Conservation (phyloP, 2,797 vertebrate species). For the Galaxias olidus region DNA sequence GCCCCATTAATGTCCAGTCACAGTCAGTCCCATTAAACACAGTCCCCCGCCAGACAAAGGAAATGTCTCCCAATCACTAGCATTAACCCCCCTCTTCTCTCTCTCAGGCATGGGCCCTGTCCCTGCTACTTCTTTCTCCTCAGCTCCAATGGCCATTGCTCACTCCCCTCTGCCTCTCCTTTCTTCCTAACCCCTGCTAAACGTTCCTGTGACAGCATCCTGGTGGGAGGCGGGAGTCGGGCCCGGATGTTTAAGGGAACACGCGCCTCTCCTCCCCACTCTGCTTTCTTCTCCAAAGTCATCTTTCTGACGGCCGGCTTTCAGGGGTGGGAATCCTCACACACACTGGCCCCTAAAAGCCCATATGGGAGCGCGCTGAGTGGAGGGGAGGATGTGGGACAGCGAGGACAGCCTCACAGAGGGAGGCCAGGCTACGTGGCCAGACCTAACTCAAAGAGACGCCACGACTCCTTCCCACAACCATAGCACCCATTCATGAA, state of each 20-base stretch:
- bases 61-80: slow-evolving; percentile 81
- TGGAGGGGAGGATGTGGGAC: neutral
- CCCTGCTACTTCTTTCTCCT: slow-evolving; percentile 50
- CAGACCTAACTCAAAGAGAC: too few relatives aligned
- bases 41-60: slow-evolving; percentile 83
- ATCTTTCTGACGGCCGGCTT: slow-evolving; percentile 22
- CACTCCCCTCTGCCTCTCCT: slow-evolving; percentile 4
- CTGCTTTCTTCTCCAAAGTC: neutral
- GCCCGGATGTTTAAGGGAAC: too few relatives aligned
- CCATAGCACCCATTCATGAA: too few relatives aligned
- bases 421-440: neutral
- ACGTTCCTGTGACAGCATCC: neutral
- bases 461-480: too few relatives aligned
- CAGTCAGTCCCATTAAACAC: slow-evolving; percentile 84
- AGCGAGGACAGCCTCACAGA: slow-evolving; percentile 18
- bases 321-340: slow-evolving; percentile 18
- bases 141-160: slow-evolving; percentile 34
- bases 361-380: slow-evolving; percentile 6
- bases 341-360: neutral
- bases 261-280: neutral
- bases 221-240: too few relatives aligned
- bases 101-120: slow-evolving; percentile 68
- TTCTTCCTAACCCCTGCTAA: slow-evolving; percentile 5
- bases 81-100: slow-evolving; percentile 62
- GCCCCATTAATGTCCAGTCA: slow-evolving; percentile 81